Evolutionary conservation across 2,888 invertebrate species (phyloP), one percentile per base, ranked within the genome.

Genomic region (Cephus pulcher): DNA sequence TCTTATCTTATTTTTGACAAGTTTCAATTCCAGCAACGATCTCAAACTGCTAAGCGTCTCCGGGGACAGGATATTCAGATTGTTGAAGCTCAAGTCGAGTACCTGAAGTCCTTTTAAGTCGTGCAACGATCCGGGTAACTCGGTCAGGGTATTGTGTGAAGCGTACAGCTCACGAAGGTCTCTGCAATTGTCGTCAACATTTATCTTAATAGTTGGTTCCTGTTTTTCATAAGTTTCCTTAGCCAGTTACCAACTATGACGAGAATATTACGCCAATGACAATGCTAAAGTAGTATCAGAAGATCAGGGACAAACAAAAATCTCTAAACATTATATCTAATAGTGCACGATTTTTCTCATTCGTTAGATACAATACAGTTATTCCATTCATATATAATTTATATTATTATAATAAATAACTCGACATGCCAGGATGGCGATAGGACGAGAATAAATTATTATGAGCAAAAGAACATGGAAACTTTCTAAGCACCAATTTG

Each of bases 1-100:
- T 34, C 94, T 92, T 70, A 97, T 94, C 85, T 95, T 95, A 91
- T 97, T 97, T 84, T 95, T 94, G 4, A 96, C 95, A 81, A 97
- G 92, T 83, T 95, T 95, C 69, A 97, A 93, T 87, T 95, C 95
- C 73, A 93, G 93, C 32, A 97, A 92, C 73, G 95, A 94, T 69
- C 94, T 94, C 87, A 97, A 93, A 82, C 94, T 95, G 81, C 94
- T 94, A 76, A 98, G 92, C 0, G 95, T 93, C 84, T 95, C 95
- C 0, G 95, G 94, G 77, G 95, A 94, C 78, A 97, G 93, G 79
- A 93, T 92, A 84, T 95, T 94, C 69, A 97, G 93, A 81, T 95
- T 94, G 91, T 97, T 97, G 89, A 94, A 94, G 88, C 96, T 96
- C 79, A 97, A 93, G 90, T 97, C 97, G 74, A 97, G 92, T 78